Evolutionary conservation across 1,140 invertebrate genomes (phyloP).

Genomic region (Drosophila repletoides): DNA sequence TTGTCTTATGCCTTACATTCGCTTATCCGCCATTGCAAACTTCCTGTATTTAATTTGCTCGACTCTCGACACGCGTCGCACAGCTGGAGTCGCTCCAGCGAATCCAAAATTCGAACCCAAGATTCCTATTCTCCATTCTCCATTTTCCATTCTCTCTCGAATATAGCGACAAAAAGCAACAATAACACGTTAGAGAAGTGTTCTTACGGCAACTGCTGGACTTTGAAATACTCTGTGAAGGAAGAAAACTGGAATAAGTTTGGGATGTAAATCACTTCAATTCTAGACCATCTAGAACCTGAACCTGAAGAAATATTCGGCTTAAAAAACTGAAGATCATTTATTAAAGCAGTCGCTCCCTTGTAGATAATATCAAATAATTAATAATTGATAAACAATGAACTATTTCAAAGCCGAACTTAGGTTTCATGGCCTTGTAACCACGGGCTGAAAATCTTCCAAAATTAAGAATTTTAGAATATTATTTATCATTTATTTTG

Average conservation of each 20-base stretch:
- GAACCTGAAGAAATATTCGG: too few species aligned
- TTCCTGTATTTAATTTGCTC: slow-evolving; percentile 74
- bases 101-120: slow-evolving; percentile 26
- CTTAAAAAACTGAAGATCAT: too few species aligned
- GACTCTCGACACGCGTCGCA: slow-evolving; percentile 5
- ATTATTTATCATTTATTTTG: too few species aligned
- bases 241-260: background rate
- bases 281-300: too few species aligned
- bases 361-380: too few species aligned
- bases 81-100: slow-evolving; percentile 31
- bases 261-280: too few species aligned
- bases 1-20: slow-evolving; percentile 52
- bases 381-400: too few species aligned
- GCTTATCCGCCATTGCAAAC: slow-evolving; percentile 49
- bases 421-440: too few species aligned
- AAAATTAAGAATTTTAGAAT: too few species aligned
- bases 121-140: background rate
- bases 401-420: too few species aligned
- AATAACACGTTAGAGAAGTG: slow-evolving; percentile 23
- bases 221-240: background rate
- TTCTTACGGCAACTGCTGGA: background rate
- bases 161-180: slow-evolving; percentile 36
- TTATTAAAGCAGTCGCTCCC: too few species aligned
- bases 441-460: too few species aligned
- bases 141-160: background rate